Conservation (phyloP, 1,140 invertebrate species). For the Mycetomoellerius zeteki region DNA sequence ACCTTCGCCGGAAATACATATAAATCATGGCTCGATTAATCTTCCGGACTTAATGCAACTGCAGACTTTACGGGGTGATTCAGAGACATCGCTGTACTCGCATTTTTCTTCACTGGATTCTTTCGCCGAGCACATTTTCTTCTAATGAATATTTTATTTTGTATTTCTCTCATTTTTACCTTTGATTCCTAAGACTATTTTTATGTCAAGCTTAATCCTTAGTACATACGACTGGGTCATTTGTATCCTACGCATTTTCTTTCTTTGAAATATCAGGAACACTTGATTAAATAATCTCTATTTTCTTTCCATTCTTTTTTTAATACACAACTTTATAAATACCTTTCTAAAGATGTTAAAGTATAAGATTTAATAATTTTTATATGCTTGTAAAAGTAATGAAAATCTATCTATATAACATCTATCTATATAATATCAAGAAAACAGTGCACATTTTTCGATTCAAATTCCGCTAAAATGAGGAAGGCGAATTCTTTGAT, state of each 20-base stretch:
- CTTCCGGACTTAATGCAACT: slow-evolving; percentile 12
- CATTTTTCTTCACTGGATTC: slow-evolving; percentile 5
- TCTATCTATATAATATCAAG: not conserved
- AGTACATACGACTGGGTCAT: no score
- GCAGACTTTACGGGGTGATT: not conserved
- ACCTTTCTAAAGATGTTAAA: no score
- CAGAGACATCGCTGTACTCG: not conserved
- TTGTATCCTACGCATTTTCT: no score
- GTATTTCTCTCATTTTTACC: not conserved
- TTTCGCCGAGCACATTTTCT: not conserved
- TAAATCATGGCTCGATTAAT: slow-evolving; percentile 48
- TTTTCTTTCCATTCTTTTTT: no score
- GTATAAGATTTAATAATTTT: no score
- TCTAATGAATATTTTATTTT: not conserved
- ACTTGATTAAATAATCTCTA: no score
- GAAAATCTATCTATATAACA: not conserved
- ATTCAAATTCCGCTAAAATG: slow-evolving; percentile 14
- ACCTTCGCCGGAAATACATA: slow-evolving; percentile 11
- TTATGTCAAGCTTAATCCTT: not conserved
- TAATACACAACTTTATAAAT: no score
- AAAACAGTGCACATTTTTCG: not conserved
- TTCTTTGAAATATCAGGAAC: no score
- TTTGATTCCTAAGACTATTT: not conserved
- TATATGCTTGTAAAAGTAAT: no score
- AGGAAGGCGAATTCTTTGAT: not conserved